These are phyloP conservation scores for Leucoma salicis DNA, from an alignment of 2,888 invertebrate species.

Conservation along the genomic window DNA sequence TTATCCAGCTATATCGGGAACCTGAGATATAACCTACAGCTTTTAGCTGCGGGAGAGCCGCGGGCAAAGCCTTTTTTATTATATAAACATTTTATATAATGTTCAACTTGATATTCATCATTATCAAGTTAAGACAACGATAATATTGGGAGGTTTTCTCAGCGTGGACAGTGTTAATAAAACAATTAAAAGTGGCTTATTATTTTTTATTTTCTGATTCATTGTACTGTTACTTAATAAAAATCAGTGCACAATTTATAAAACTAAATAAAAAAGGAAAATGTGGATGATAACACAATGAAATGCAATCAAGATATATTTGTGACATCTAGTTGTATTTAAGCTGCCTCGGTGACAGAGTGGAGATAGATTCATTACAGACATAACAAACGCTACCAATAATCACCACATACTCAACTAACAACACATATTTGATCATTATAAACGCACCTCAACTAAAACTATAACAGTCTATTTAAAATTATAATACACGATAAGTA, in stretches of 20 bases:
- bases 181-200: too few species aligned
- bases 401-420: slow-evolving; percentile 28
- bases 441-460: slow-evolving; percentile 70
- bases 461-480: slow-evolving; percentile 82
- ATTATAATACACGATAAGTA: slow-evolving; percentile 79
- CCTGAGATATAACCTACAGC: too few species aligned
- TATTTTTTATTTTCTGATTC: slow-evolving; percentile 54
- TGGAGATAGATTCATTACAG: slow-evolving; percentile 14
- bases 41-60: too few species aligned
- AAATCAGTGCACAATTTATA: slow-evolving; percentile 71
- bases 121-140: too few species aligned
- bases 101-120: too few species aligned
- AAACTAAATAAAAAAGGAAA: slow-evolving; percentile 60
- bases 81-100: too few species aligned
- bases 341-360: slow-evolving; percentile 36
- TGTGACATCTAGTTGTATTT: slow-evolving; percentile 49
- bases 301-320: slow-evolving; percentile 53
- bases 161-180: too few species aligned
- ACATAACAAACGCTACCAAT: slow-evolving; percentile 16
- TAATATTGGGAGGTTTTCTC: too few species aligned
- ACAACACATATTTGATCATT: slow-evolving; percentile 50
- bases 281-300: slow-evolving; percentile 49
- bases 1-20: too few species aligned
- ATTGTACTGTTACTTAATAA: slow-evolving; percentile 62
- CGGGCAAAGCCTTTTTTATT: too few species aligned